phyloP scores from a whole-genome alignment of 2,888 invertebrate species.

The Euplexia lucipara region DNA sequence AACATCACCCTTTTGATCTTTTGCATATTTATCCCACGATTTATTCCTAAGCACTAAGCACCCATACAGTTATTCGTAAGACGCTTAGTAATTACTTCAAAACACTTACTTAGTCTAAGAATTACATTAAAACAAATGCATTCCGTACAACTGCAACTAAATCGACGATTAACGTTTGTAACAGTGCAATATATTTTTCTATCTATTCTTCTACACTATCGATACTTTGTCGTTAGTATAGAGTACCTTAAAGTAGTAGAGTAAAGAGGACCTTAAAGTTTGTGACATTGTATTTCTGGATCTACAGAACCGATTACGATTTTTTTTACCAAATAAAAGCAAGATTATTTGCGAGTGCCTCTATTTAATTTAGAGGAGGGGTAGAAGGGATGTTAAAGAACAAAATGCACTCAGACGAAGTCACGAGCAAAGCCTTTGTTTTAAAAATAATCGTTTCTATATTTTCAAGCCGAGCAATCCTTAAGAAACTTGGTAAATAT shows the following conservation, averaged over 20 bases:
- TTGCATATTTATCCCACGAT: constrained; percentile 51
- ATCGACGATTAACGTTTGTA: constrained; percentile 19
- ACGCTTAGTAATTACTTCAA: constrained; percentile 42
- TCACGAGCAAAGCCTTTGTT: no score
- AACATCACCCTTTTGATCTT: background rate
- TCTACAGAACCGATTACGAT: no score
- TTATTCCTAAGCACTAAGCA: constrained; percentile 37
- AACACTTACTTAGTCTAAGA: constrained; percentile 23
- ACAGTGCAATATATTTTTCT: constrained; percentile 32
- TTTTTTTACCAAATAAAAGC: no score
- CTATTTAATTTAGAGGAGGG: no score
- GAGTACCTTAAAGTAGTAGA: no score
- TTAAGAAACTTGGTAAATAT: constrained; percentile 39
- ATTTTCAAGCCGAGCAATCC: constrained; percentile 20
- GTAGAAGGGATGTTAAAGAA: no score
- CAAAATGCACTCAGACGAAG: no score
- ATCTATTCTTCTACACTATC: no score
- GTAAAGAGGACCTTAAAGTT: no score
- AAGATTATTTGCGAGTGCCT: no score
- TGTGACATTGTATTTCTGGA: no score
- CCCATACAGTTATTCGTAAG: constrained; percentile 22
- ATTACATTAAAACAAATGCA: constrained; percentile 31
- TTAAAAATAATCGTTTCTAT: constrained; percentile 39
- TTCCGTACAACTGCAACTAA: constrained; percentile 26
- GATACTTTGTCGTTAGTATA: no score